A percentile compares a stretch with the other conserved stretches of the same genome.
Evolutionary conservation across 53 echinoderm and acorn worm genomes (phyloP).

Genomic region (Apostichopus leukothele): DNA sequence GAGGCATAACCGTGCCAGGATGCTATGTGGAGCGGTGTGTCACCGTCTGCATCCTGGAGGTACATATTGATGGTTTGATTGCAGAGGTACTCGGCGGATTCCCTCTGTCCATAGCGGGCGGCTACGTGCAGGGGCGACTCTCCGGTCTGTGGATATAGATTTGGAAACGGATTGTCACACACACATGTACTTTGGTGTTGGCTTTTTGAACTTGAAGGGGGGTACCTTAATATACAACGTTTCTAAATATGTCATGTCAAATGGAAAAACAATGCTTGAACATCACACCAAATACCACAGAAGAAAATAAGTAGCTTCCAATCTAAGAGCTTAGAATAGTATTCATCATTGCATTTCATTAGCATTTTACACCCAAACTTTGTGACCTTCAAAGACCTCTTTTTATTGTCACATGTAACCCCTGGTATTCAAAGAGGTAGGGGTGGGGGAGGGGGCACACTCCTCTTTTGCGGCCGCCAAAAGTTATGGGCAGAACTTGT

Average conservation of each 20-base stretch:
- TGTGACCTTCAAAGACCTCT: too few relatives aligned
- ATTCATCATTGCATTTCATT: too few relatives aligned
- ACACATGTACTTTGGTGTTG: not conserved
- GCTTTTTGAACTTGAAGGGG: not conserved
- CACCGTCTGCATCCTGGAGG: constrained; percentile 91
- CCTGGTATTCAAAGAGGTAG: too few relatives aligned
- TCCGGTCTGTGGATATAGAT: constrained; percentile 59
- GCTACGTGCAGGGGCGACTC: constrained; percentile 94
- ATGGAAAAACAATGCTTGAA: not conserved
- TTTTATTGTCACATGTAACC: too few relatives aligned
- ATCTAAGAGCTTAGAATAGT: too few relatives aligned
- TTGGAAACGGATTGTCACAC: not conserved
- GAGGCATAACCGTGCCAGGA: constrained; percentile 90
- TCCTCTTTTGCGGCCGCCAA: too few relatives aligned
- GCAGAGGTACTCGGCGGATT: constrained; percentile 77
- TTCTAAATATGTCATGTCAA: not conserved
- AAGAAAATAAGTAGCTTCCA: too few relatives aligned
- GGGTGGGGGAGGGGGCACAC: too few relatives aligned
- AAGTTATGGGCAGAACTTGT: too few relatives aligned
- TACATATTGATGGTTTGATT: constrained; percentile 72
- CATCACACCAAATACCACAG: not conserved
- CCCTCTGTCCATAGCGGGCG: constrained; percentile 91
- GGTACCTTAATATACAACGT: not conserved
- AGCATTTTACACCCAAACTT: too few relatives aligned
- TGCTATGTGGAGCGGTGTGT: constrained; percentile 84